These are phyloP conservation scores for Meteorus sp. DNA, from an alignment of 1,140 invertebrate species.

Conservation along the genomic window DNA sequence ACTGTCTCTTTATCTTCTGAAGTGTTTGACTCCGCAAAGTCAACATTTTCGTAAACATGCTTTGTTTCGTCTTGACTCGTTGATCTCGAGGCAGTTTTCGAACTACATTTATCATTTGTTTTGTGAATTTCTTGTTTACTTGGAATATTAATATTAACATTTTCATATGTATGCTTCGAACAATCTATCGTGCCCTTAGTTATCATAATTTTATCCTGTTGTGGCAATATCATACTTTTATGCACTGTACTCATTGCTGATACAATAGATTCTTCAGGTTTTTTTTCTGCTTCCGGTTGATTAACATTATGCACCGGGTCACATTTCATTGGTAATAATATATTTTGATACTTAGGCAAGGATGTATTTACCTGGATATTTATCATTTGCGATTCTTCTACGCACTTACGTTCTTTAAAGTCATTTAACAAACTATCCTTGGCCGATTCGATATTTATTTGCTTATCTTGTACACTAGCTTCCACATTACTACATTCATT, in stretches of 20 bases:
- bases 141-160: constrained; percentile 39
- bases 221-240: neutral
- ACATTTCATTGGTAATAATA: constrained; percentile 45
- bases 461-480: neutral
- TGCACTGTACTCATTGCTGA: neutral
- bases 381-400: neutral
- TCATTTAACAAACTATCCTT: neutral
- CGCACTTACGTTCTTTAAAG: neutral
- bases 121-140: constrained; percentile 28
- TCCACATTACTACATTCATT: constrained; percentile 11
- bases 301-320: no score
- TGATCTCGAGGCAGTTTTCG: constrained; percentile 20
- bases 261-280: constrained; percentile 14
- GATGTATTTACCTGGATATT: constrained; percentile 10
- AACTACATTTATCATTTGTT: constrained; percentile 14
- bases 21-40: constrained; percentile 29
- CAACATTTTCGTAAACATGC: constrained; percentile 46
- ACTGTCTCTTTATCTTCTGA: constrained; percentile 26
- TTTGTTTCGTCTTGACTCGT: constrained; percentile 27
- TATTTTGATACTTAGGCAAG: constrained; percentile 43
- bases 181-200: constrained; percentile 32
- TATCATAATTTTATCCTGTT: constrained; percentile 11
- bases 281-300: neutral
- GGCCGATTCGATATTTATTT: neutral
- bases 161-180: constrained; percentile 42